Evolutionary conservation across 2,888 invertebrate species (phyloP).

Genomic region (Candidula unifasciata): DNA sequence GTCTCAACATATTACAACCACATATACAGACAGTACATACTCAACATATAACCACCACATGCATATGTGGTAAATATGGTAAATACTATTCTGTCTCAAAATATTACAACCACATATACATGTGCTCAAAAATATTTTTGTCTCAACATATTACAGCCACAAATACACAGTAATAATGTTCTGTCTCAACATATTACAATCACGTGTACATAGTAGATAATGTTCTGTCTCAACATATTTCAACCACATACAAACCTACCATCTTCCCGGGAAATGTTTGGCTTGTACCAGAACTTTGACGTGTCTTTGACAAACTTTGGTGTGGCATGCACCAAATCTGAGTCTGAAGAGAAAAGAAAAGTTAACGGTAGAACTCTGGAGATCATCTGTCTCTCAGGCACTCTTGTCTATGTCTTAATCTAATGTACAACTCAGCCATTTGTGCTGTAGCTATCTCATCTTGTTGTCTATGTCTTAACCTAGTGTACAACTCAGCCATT

Average conservation of each 20-base stretch:
- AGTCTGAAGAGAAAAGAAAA: constrained; percentile 57
- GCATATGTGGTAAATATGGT: no score
- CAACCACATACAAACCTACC: constrained; percentile 81
- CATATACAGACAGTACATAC: no score
- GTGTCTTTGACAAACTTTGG: constrained; percentile 91
- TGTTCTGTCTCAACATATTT: neutral
- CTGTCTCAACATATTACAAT: neutral
- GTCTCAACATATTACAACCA: neutral
- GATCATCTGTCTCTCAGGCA: no score
- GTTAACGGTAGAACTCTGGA: neutral
- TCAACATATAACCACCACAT: no score
- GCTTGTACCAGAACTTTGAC: constrained; percentile 97
- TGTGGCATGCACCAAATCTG: constrained; percentile 69
- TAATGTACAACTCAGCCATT: neutral
- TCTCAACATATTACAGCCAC: neutral
- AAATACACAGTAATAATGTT: no score
- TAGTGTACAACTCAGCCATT: no score
- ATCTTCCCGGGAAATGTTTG: constrained; percentile 96
- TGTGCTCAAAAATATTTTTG: no score
- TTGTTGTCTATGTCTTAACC: no score
- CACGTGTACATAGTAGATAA: no score
- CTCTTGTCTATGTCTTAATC: no score
- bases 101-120: no score
- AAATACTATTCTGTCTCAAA: no score
- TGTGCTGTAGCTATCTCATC: neutral